Percentiles rank a stretch among this genome's conserved stretches.
phyloP scores from a whole-genome alignment of 2,888 invertebrate species.

The Phaonia tiefii region DNA sequence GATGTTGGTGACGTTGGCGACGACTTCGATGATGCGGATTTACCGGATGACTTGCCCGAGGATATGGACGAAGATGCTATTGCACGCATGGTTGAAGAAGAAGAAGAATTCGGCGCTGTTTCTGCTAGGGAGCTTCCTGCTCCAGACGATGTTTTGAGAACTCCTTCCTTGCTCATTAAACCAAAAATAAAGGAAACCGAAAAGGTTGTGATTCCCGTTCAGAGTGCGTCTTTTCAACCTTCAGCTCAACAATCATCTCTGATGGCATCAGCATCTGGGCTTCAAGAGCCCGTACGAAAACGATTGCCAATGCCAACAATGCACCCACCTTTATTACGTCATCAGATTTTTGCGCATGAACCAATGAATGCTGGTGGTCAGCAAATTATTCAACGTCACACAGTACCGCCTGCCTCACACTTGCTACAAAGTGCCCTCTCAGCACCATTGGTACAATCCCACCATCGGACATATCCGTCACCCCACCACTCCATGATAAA shows the following conservation, averaged over 20 bases:
- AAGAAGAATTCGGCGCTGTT: slow-evolving; percentile 84
- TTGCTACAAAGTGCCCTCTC: slow-evolving; percentile 78
- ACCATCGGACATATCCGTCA: slow-evolving; percentile 72
- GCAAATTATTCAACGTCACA: slow-evolving; percentile 75
- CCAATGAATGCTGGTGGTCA: slow-evolving; percentile 67
- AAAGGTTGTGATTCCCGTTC: slow-evolving; percentile 29
- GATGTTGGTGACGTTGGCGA: slow-evolving; percentile 75
- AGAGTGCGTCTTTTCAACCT: slow-evolving; percentile 2
- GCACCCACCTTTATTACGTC: slow-evolving; percentile 78
- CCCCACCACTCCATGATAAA: slow-evolving; percentile 63
- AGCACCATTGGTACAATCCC: slow-evolving; percentile 76
- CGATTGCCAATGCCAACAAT: slow-evolving; percentile 79
- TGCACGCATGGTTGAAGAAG: slow-evolving; percentile 84
- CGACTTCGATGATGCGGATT: slow-evolving; percentile 78
- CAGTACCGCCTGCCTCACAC: slow-evolving; percentile 73
- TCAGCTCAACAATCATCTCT: slow-evolving; percentile 50
- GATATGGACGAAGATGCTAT: slow-evolving; percentile 81
- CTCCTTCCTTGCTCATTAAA: slow-evolving; percentile 62
- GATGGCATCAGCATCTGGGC: slow-evolving; percentile 73
- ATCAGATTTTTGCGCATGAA: slow-evolving; percentile 74
- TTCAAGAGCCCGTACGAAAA: slow-evolving; percentile 80
- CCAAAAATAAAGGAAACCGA: slow-evolving; percentile 66
- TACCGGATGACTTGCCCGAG: slow-evolving; percentile 81
- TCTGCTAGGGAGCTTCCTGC: slow-evolving; percentile 82
- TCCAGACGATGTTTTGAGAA: slow-evolving; percentile 76